phyloP scores from a whole-genome alignment of 2,113 vertebrate genomes.

The Megaleporinus macrocephalus region DNA sequence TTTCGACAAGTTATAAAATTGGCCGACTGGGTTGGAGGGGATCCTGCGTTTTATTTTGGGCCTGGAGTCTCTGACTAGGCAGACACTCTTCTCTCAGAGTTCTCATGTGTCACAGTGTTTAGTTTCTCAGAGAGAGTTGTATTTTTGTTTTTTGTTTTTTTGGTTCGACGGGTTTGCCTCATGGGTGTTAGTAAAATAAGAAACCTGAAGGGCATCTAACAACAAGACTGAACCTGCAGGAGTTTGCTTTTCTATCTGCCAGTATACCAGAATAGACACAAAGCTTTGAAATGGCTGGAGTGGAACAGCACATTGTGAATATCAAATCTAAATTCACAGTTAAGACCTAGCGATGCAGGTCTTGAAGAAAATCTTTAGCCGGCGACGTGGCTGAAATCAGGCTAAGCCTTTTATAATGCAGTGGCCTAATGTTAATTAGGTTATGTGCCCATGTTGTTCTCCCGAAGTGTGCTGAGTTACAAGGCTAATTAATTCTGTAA shows the following conservation, averaged over 20 bases:
- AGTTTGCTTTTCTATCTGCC: constrained; percentile 3
- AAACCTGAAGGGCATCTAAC: neutral
- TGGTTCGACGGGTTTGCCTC: neutral
- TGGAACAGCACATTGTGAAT: neutral
- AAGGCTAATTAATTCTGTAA: constrained; percentile 47
- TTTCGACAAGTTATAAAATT: constrained; percentile 24
- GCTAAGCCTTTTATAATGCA: neutral
- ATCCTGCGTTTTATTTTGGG: constrained; percentile 44
- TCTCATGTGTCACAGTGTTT: constrained; percentile 30
- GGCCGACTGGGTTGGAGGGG: neutral
- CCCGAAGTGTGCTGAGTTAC: constrained; percentile 11
- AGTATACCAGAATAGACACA: neutral
- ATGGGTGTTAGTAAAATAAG: neutral
- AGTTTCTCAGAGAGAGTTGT: constrained; percentile 5
- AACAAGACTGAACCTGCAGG: constrained; percentile 9
- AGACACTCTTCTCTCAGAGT: neutral
- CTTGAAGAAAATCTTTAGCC: neutral
- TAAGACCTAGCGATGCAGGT: neutral
- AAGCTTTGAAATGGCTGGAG: neutral
- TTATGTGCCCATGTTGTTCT: constrained; percentile 1
- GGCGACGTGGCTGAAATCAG: neutral
- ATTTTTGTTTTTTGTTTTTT: too few relatives aligned
- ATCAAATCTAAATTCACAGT: neutral
- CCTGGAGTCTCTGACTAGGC: constrained; percentile 1
- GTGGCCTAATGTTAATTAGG: constrained; percentile 6